Percentiles rank a stretch among this genome's conserved stretches.
These are phyloP conservation scores for Psilopogon haemacephalus DNA, from an alignment of 2,113 vertebrate genomes.

Conservation along the genomic window DNA sequence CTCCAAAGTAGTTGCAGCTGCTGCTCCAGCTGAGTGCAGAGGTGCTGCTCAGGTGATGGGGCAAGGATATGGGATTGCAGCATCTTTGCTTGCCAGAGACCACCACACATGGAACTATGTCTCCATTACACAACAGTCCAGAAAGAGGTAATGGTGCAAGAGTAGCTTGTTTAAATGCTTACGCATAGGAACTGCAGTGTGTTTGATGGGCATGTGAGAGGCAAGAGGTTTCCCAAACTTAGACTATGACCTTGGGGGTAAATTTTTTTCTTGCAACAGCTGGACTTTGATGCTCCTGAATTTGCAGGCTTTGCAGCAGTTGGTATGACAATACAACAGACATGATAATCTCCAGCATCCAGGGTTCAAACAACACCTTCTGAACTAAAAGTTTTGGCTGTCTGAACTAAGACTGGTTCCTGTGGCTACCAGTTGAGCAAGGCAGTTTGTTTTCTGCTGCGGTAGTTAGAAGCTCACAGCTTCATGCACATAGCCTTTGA, in stretches of 20 bases:
- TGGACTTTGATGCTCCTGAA: neutral
- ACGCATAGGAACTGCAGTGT: neutral
- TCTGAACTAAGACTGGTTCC: neutral
- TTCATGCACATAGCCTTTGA: neutral
- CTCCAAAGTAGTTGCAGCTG: neutral
- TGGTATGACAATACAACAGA: neutral
- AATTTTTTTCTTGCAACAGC: neutral
- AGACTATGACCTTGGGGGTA: neutral
- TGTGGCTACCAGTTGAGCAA: neutral
- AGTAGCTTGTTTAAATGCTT: neutral
- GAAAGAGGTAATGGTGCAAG: neutral
- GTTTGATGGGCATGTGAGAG: neutral
- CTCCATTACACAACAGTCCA: neutral
- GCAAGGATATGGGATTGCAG: neutral
- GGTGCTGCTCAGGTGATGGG: fast-evolving
- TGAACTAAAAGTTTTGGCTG: neutral
- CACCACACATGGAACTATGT: neutral
- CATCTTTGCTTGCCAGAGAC: neutral
- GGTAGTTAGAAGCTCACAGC: neutral
- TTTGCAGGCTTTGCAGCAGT: neutral
- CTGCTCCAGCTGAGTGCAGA: neutral
- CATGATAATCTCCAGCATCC: neutral
- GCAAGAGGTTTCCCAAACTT: neutral
- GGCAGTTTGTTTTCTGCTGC: neutral
- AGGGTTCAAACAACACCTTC: neutral